phyloP scores from a whole-genome alignment of 2,113 vertebrate genomes.

The Scatophagus argus region DNA sequence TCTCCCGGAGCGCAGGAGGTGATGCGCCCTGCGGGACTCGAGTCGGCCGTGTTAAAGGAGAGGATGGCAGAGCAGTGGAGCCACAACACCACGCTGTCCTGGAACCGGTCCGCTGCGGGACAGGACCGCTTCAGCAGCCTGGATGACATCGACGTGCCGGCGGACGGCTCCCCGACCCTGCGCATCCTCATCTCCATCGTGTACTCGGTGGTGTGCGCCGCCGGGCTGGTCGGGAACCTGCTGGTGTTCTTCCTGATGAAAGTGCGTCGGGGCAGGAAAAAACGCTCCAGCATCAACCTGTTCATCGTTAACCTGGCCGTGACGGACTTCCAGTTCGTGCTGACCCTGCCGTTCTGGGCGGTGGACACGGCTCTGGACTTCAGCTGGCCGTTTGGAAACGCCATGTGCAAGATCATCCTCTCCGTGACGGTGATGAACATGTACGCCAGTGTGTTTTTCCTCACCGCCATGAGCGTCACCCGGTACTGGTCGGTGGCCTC shows the following conservation, averaged over 20 bases:
- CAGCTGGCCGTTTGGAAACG: slow-evolving; percentile 92
- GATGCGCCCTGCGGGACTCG: slow-evolving; percentile 47
- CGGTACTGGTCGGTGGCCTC: slow-evolving; percentile 92
- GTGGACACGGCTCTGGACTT: slow-evolving; percentile 93
- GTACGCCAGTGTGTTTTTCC: slow-evolving; percentile 96
- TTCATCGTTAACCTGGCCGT: slow-evolving; percentile 92
- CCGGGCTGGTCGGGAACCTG: slow-evolving; percentile 92
- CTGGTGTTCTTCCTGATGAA: slow-evolving; percentile 94
- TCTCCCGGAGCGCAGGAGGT: slow-evolving; percentile 29
- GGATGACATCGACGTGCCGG: slow-evolving; percentile 77
- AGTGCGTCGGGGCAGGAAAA: slow-evolving; percentile 86
- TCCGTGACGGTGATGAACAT: slow-evolving; percentile 93
- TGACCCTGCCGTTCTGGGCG: slow-evolving; percentile 95
- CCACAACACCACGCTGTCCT: slow-evolving; percentile 39
- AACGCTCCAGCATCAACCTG: slow-evolving; percentile 91
- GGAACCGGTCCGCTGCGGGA: slow-evolving; percentile 55
- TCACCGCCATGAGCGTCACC: slow-evolving; percentile 94
- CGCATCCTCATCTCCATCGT: slow-evolving; percentile 89
- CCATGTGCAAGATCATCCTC: slow-evolving; percentile 93
- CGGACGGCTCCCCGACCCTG: slow-evolving; percentile 81
- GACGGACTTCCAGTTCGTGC: slow-evolving; percentile 94
- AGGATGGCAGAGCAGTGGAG: slow-evolving; percentile 69
- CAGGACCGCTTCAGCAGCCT: slow-evolving; percentile 57
- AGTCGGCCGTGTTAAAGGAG: slow-evolving; percentile 11
- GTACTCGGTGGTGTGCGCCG: slow-evolving; percentile 91